These are phyloP conservation scores for Heliconius aoede DNA, from an alignment of 2,888 invertebrate genomes.

Conservation along the genomic window DNA sequence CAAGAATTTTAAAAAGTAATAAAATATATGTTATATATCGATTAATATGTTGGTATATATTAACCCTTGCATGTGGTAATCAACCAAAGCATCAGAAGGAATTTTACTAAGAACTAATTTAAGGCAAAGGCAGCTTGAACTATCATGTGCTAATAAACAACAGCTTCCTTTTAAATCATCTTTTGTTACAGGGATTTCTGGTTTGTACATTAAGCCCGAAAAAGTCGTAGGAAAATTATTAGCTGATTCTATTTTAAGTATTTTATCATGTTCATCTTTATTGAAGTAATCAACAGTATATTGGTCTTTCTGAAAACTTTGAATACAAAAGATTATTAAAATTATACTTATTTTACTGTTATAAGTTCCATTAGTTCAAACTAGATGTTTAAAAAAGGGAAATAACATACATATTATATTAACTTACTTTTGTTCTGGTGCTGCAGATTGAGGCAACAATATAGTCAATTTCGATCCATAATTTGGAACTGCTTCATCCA, in stretches of 20 bases:
- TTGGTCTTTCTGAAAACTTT: slow-evolving; percentile 28
- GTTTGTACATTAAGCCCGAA: slow-evolving; percentile 42
- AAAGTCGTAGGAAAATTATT: slow-evolving; percentile 39
- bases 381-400: background rate
- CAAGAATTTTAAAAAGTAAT: background rate
- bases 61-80: slow-evolving; percentile 34
- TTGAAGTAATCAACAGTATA: slow-evolving; percentile 16
- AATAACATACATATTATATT: background rate
- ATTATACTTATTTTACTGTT: background rate
- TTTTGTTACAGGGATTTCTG: slow-evolving; percentile 13
- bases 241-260: slow-evolving; percentile 23
- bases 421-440: slow-evolving; percentile 74
- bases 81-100: slow-evolving; percentile 19
- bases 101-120: slow-evolving; percentile 23
- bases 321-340: background rate
- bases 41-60: slow-evolving; percentile 1
- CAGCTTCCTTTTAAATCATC: slow-evolving; percentile 33
- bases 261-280: slow-evolving; percentile 27
- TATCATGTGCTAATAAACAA: slow-evolving; percentile 27
- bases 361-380: background rate
- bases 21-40: background rate
- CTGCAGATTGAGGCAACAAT: slow-evolving; percentile 80
- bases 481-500: slow-evolving; percentile 85
- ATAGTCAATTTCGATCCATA: slow-evolving; percentile 92
- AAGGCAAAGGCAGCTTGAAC: slow-evolving; percentile 19